phyloP scores from a whole-genome alignment of 2,797 vertebrate species.

The Macroramphosus scolopax region DNA sequence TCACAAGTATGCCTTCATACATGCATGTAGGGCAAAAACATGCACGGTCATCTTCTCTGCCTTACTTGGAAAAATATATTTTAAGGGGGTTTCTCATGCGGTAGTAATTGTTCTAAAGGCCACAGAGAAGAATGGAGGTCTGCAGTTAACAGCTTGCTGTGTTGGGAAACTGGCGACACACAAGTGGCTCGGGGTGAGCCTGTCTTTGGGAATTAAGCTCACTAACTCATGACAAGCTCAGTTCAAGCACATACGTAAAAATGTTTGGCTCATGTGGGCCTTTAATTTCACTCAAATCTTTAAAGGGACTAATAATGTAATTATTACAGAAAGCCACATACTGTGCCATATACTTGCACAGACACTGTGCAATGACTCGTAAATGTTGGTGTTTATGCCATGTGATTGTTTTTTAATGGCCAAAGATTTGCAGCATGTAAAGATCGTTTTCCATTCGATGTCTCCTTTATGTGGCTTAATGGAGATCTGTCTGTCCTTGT shows the following conservation, averaged over 20 bases:
- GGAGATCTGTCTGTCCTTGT: neutral
- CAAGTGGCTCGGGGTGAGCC: conserved; percentile 26
- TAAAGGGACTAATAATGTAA: too few relatives aligned
- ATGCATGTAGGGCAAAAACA: conserved; percentile 5
- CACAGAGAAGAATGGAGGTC: conserved; percentile 37
- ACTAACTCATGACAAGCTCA: conserved; percentile 10
- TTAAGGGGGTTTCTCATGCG: conserved; percentile 43
- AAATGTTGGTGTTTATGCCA: neutral
- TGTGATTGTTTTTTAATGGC: neutral
- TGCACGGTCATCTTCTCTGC: conserved; percentile 7
- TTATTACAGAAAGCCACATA: too few relatives aligned
- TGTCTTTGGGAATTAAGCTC: conserved; percentile 41
- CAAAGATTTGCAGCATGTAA: neutral
- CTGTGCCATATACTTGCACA: too few relatives aligned
- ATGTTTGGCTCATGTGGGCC: too few relatives aligned
- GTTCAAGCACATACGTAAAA: conserved; percentile 3
- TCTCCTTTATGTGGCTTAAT: too few relatives aligned
- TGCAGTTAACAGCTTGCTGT: conserved; percentile 46
- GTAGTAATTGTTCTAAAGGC: conserved; percentile 44
- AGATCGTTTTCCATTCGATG: neutral
- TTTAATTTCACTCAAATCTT: too few relatives aligned
- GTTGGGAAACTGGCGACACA: conserved; percentile 35
- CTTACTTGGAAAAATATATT: conserved; percentile 21
- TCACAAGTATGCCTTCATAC: conserved; percentile 7
- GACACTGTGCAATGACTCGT: too few relatives aligned